Evolutionary conservation across 2,113 vertebrate genomes (phyloP), one percentile per base, ranked within the genome.

Genomic region (Scatophagus argus): DNA sequence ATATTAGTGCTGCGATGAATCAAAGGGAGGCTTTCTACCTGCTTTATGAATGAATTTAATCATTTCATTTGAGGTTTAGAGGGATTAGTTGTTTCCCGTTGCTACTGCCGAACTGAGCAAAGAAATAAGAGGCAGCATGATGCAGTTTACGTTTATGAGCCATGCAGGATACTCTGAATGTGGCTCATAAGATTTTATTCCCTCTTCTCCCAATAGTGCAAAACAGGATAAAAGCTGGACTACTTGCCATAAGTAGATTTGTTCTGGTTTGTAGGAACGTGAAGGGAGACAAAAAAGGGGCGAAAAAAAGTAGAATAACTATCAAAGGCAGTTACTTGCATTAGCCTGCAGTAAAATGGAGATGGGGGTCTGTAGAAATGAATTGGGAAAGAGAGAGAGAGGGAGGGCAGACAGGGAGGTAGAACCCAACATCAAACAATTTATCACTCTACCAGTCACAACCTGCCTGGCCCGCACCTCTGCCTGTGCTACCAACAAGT

Each of bases 381-480:
- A 83, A 84, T 74, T 86, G 69, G 39, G 77, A 76, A 81, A 56
- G 70, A 88, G 80, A 54, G 74, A 80, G 73, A 75, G 17, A 84
- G 69, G 63, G 77, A 80, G 79, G 70, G 75, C 38, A 66, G 66
- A 58, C 36, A 27, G 55, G 13, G 59, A 88, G 67, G 64, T 77
- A 83, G 78, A 83, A 61, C 77, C 63, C 36, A 86, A 92, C 89
- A 89, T 93, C 85, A 93, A 93, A 92, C 88, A 90, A 82, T 92
- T 89, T 87, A 91, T 91, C 84, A 86, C 84, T 82, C 54, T 70
- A 76, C 90, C 83, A 91, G 92, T 93, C 86, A 77, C 87, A 89
- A 86, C 92, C 83, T 70, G 91, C 79, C 85, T 68, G 52, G 39
- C 73, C 68, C 72, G 83, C 17, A 78, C 84, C 65, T 87, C 74